Evolutionary conservation across 2,888 invertebrate species (phyloP), one percentile per base, ranked within the genome.

Genomic region (Cheilosia grossa): DNA sequence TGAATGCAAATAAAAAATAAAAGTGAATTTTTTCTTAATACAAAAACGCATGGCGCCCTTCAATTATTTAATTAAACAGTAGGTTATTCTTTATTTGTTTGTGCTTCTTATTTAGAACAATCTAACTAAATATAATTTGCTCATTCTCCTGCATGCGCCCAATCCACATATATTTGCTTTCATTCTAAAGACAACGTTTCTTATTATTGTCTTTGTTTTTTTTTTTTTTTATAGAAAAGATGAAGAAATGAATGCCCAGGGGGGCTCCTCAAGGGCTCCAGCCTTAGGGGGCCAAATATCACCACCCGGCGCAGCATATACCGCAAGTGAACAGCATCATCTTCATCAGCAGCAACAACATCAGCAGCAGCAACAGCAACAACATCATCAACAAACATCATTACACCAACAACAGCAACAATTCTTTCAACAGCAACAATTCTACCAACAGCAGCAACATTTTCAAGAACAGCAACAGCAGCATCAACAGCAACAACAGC

Each of bases 261-360:
- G 91, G 89, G 92, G 92, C 92, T 92, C 92, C 91, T 91, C 91
- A 90, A 91, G 91, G 91, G 92, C 92, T 91, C 91, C 92, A 92
- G 91, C 92, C 92, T 92, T 91, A 91, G 92, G 92, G 92, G 91
- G 92, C 92, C 92, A 91, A 90, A 91, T 91, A 89, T 91, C 92
- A 91, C 92, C 91, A 90, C 90, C 90, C 89, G 91, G 91, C 89
- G 91, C 90, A 86, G 89, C 89, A 87, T 88, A 88, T 87, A 80
- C 90, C 89, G 87, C 87, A 79, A 79, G 87, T 69, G 88, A 88
- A 77, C 82, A 82, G 51, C 82, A 87, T 73, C 82, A 70, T 69
- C 87, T 87, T 59, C 81, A 82, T 72, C 87, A 88, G 49, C 87
- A 87, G 33, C 87, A 87, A n/a, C 88, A 88, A 87, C 88, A 89